These are phyloP conservation scores for Sphaerodactylus townsendi DNA, from an alignment of 2,113 vertebrate genomes.

Conservation along the genomic window DNA sequence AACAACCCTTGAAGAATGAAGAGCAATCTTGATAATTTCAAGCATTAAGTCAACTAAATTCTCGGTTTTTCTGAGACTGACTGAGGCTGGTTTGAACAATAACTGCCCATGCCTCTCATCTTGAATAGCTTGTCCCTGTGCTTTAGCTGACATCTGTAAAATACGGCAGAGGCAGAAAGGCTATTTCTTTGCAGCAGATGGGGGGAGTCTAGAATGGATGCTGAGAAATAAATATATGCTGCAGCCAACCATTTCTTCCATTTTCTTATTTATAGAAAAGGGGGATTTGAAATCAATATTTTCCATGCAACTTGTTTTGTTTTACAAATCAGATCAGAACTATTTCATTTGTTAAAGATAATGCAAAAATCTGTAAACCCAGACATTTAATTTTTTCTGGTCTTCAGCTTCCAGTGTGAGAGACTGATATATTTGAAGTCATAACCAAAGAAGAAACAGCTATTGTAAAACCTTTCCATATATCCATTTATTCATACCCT, in stretches of 20 bases:
- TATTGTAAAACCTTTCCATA: neutral
- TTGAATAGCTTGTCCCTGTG: neutral
- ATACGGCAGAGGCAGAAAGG: neutral
- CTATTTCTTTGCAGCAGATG: neutral
- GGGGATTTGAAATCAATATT: neutral
- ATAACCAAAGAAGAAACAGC: neutral
- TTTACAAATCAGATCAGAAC: neutral
- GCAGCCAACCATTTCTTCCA: neutral
- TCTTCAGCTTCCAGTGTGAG: neutral
- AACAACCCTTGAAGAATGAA: constrained; percentile 10
- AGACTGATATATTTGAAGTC: neutral
- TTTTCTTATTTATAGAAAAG: constrained; percentile 16
- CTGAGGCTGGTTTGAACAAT: constrained; percentile 15
- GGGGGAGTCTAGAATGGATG: constrained; percentile 12
- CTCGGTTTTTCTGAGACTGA: neutral
- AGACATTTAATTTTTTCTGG: neutral
- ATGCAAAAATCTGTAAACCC: neutral
- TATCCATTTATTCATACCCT: neutral
- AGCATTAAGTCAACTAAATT: constrained; percentile 13
- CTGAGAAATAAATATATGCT: neutral
- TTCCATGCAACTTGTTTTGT: neutral
- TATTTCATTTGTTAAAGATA: neutral
- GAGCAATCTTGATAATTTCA: constrained; percentile 13
- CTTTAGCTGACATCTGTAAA: constrained; percentile 9
- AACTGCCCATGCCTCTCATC: neutral